Evolutionary conservation across 1,140 invertebrate species (phyloP), one percentile per base, ranked within the genome.

Genomic region (Nasonia giraulti): DNA sequence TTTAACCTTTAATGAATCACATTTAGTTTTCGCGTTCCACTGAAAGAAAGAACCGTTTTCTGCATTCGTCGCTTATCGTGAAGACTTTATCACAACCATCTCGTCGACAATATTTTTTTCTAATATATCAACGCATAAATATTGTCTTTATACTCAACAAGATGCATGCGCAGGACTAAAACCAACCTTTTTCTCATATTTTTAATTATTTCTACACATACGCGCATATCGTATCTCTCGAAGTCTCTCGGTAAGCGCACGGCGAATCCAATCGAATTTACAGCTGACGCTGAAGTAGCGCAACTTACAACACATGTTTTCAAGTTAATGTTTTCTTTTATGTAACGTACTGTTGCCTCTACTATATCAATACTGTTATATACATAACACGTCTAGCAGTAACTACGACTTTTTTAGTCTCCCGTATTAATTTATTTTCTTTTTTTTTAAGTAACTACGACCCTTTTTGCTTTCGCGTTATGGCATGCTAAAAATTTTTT

Each of bases 361-460:
- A 89, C 86, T 89, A 88, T 85, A 86, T 90, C 88, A 87, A 88
- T 91, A 89, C 87, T 87, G 87, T 89, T 92, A 89, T 91, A 89
- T 91, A 92, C 91, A 92, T 91, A 92, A 91, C 90, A 88, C 87
- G 82, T 91, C 91, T 92, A 92, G 90, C 90, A 87, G 80, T 92
- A 90, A 92, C 91, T 92, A 92, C 89, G 86, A 88, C 90, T 89
- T 84, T 86, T 75, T 84, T 31, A 77, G 12, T 76, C 55, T 85
- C n/a, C 27, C 33, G 33, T 73, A 84, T 80, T 37, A 69, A 8
- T 68, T 50, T 78, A 55, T 71, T 55, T 85, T 79, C 74, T 74
- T 69, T 68, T 31, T 80, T 47, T 47, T 80, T 81, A 69, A 87
- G 76, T 89, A 87, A 87, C 87, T 88, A 88, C 83, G 84, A 86